Evolutionary conservation across 2,113 vertebrate genomes (phyloP).

Genomic region (Chrysemys picta): DNA sequence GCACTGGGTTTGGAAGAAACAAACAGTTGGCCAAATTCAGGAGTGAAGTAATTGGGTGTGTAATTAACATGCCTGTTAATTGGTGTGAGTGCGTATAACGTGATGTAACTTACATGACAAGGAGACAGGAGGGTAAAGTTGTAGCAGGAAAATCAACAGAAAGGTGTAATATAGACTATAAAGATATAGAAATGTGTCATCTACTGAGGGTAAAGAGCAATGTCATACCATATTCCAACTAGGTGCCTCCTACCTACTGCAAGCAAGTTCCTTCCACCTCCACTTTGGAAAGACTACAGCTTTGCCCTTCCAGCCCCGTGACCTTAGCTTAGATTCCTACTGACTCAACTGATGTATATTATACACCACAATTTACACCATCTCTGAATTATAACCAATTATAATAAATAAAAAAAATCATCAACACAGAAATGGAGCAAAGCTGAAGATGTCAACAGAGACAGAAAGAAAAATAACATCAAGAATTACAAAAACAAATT

Average conservation of each 20-base stretch:
- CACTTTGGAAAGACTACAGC: not conserved
- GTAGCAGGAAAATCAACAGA: not conserved
- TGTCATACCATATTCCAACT: not conserved
- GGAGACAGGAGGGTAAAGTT: not conserved
- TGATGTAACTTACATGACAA: not conserved
- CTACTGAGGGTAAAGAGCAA: not conserved
- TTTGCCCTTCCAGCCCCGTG: not conserved
- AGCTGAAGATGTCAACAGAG: not conserved
- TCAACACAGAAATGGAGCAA: not conserved
- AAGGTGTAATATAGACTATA: not conserved
- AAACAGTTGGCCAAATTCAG: not conserved
- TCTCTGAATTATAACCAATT: not conserved
- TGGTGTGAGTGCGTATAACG: not conserved
- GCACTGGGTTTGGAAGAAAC: not conserved
- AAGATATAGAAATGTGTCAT: not conserved
- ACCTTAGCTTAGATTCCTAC: not conserved
- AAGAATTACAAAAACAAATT: not conserved
- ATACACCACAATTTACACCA: not conserved
- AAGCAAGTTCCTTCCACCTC: not conserved
- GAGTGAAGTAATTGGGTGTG: conserved; percentile 13
- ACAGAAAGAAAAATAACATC: not conserved
- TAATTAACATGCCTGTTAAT: not conserved
- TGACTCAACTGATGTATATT: not conserved
- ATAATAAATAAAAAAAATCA: not conserved
- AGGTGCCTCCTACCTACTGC: not conserved